Conservation (phyloP, 1,140 invertebrate genomes). For the Euwallacea similis region DNA sequence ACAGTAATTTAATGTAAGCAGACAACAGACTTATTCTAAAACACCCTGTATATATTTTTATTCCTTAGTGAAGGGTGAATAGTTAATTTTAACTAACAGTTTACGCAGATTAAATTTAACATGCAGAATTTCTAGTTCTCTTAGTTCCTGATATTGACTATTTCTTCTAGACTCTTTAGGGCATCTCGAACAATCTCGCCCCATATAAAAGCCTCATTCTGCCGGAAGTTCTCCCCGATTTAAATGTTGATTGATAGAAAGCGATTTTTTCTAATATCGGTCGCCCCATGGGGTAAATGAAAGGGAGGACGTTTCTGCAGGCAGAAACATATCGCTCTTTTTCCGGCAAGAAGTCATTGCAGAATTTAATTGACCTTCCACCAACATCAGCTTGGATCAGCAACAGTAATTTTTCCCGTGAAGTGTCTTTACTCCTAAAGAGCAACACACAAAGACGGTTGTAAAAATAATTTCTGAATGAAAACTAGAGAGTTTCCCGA, state of each 20-base stretch:
- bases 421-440: not conserved
- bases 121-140: too few relatives aligned
- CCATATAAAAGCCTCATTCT: slow-evolving; percentile 28
- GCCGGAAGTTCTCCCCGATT: slow-evolving; percentile 30
- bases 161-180: too few relatives aligned
- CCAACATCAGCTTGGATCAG: not conserved
- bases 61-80: too few relatives aligned
- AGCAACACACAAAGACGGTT: not conserved
- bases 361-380: not conserved
- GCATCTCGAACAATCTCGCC: slow-evolving; percentile 2
- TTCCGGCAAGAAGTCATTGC: slow-evolving; percentile 5
- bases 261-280: slow-evolving; percentile 36
- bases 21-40: too few relatives aligned
- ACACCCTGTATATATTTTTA: too few relatives aligned
- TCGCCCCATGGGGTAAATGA: slow-evolving; percentile 25
- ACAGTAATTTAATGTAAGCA: too few relatives aligned
- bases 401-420: not conserved
- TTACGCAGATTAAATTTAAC: too few relatives aligned
- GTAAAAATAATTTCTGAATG: not conserved
- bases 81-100: too few relatives aligned
- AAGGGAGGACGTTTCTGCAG: slow-evolving; percentile 3
- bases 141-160: too few relatives aligned
- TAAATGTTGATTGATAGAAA: slow-evolving; percentile 38
- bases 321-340: slow-evolving; percentile 5
- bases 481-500: not conserved